Evolutionary conservation across 2,888 invertebrate genomes (phyloP).

Genomic region (Meteorus colon): DNA sequence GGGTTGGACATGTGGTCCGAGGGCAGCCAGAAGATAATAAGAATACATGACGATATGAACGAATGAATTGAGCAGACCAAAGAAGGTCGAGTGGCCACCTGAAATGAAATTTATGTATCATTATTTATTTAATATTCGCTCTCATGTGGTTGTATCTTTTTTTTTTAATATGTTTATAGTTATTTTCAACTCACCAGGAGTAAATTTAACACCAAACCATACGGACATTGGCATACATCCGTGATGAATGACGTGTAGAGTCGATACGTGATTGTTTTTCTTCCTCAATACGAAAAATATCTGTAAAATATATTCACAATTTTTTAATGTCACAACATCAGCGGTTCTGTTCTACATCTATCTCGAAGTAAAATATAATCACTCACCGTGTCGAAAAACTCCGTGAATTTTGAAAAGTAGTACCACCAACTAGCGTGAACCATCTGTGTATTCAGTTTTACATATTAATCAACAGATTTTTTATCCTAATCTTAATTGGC

Average conservation of each 20-base stretch:
- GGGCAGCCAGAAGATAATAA: conserved; percentile 92
- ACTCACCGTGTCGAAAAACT: conserved; percentile 96
- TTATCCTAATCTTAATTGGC: not conserved
- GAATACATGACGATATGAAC: conserved; percentile 98
- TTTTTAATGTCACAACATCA: not conserved
- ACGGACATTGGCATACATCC: conserved; percentile 98
- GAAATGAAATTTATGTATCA: conserved; percentile 49
- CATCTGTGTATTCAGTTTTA: conserved; percentile 80
- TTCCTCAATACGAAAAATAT: conserved; percentile 96
- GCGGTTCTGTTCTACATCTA: not conserved
- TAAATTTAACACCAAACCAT: conserved; percentile 98
- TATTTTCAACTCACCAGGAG: conserved; percentile 80
- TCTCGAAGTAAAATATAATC: not conserved
- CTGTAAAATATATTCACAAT: conserved; percentile 74
- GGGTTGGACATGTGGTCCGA: conserved; percentile 89
- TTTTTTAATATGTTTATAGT: not conserved
- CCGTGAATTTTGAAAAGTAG: conserved; percentile 96
- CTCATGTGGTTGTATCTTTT: conserved; percentile 28
- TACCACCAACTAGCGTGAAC: conserved; percentile 96
- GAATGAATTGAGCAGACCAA: conserved; percentile 94
- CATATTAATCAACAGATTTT: conserved; percentile 2
- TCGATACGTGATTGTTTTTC: conserved; percentile 94
- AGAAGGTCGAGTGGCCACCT: conserved; percentile 97
- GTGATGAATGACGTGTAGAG: conserved; percentile 96
- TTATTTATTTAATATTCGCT: conserved; percentile 24